Evolutionary conservation across 2,888 invertebrate genomes (phyloP).

Genomic region (Mythimna ferrago): DNA sequence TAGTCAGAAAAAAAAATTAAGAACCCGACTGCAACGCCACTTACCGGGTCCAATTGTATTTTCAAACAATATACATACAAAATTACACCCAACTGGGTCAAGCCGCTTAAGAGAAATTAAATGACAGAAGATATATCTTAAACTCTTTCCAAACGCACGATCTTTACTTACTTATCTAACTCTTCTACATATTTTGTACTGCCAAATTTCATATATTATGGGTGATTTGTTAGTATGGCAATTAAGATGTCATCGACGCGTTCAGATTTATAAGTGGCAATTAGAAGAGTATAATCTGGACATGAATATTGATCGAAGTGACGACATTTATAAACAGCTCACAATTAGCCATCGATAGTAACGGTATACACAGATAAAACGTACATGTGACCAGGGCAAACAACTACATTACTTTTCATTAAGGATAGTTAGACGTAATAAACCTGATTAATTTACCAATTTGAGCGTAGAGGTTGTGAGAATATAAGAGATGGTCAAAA

Average conservation of each 20-base stretch:
- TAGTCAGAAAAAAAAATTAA: too few species aligned
- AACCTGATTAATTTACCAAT: conserved; percentile 55
- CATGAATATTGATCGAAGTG: conserved; percentile 86
- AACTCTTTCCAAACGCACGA: conserved; percentile 15
- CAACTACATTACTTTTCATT: conserved; percentile 68
- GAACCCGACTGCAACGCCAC: too few species aligned
- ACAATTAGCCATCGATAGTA: conserved; percentile 78
- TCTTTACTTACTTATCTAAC: conserved; percentile 22
- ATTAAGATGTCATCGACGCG: conserved; percentile 88
- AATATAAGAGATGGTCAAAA: conserved; percentile 37
- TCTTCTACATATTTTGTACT: conserved; percentile 53
- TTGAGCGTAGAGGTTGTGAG: conserved; percentile 39
- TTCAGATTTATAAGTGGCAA: conserved; percentile 87
- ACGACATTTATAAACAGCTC: conserved; percentile 83
- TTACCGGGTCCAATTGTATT: too few species aligned
- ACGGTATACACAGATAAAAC: conserved; percentile 71
- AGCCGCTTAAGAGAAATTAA: too few species aligned
- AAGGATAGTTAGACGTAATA: conserved; percentile 58
- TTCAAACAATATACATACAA: too few species aligned
- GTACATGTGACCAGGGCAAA: conserved; percentile 62
- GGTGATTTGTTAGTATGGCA: conserved; percentile 84
- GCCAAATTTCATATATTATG: conserved; percentile 76
- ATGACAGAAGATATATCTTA: conserved; percentile 2
- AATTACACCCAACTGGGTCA: too few species aligned
- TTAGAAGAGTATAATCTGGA: conserved; percentile 84